Evolutionary conservation across 1,140 invertebrate species (phyloP).

Genomic region (Apis florea): DNA sequence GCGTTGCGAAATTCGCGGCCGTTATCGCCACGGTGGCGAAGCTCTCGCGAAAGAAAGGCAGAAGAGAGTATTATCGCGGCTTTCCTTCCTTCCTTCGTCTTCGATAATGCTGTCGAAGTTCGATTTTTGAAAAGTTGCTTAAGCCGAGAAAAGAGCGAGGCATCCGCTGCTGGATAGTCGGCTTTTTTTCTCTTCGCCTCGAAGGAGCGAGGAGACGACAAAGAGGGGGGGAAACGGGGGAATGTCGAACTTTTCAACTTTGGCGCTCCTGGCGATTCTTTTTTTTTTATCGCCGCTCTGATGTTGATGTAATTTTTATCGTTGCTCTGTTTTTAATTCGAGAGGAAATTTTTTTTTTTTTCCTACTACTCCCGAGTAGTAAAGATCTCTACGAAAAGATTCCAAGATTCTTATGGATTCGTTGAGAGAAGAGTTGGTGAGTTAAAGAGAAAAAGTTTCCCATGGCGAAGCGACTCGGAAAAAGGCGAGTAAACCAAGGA

Average conservation of each 20-base stretch:
- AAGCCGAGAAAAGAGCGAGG: slow-evolving; percentile 15
- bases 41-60: slow-evolving; percentile 39
- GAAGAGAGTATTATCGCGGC: slow-evolving; percentile 39
- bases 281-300: not conserved
- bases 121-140: slow-evolving; percentile 43
- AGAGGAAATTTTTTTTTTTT: too few species aligned
- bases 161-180: not conserved
- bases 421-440: too few species aligned
- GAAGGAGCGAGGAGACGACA: not conserved
- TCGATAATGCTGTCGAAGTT: slow-evolving; percentile 34
- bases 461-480: too few species aligned
- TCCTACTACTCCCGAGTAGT: too few species aligned
- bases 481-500: too few species aligned
- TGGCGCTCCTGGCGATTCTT: not conserved
- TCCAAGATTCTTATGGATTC: too few species aligned
- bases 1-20: slow-evolving; percentile 42
- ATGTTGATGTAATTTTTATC: not conserved
- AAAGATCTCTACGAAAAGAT: not conserved
- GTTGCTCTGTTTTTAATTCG: not conserved
- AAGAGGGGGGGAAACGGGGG: not conserved
- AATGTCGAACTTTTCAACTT: not conserved
- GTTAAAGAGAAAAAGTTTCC: too few species aligned
- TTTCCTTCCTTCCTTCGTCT: not conserved
- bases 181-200: not conserved
- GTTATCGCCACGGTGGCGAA: slow-evolving; percentile 42